phyloP scores from a whole-genome alignment of 1,140 invertebrate genomes.

The Platyura marginata region DNA sequence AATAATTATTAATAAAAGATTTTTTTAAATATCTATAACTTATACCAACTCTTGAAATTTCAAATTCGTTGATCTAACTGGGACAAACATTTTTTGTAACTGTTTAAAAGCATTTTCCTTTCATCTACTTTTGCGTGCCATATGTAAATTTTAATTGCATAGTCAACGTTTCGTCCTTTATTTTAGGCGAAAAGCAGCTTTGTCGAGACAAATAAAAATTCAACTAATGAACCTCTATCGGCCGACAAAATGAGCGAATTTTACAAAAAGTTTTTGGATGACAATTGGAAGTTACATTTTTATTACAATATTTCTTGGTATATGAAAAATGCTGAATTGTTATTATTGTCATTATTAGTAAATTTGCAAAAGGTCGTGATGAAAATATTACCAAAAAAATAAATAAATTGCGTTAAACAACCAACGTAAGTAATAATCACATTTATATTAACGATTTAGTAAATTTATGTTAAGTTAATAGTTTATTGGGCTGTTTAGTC shows the following conservation, averaged over 20 bases:
- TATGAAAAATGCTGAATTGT: constrained; percentile 42
- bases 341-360: constrained; percentile 36
- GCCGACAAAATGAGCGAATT: constrained; percentile 74
- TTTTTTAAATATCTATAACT: no score
- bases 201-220: constrained; percentile 30
- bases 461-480: no score
- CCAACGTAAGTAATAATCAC: no score
- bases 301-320: constrained; percentile 60
- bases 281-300: constrained; percentile 50
- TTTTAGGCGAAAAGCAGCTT: constrained; percentile 47
- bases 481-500: no score
- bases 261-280: constrained; percentile 63
- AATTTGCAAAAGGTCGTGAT: no score
- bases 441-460: no score
- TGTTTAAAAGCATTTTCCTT: neutral
- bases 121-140: neutral
- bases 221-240: constrained; percentile 31
- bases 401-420: no score
- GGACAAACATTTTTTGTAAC: no score
- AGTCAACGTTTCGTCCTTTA: constrained; percentile 5
- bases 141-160: neutral
- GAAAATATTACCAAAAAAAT: no score
- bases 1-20: no score
- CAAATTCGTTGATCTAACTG: no score
- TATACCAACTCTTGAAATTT: no score